Conservation (phyloP, 2,113 vertebrate genomes). For the Rhadina sibilatrix region DNA sequence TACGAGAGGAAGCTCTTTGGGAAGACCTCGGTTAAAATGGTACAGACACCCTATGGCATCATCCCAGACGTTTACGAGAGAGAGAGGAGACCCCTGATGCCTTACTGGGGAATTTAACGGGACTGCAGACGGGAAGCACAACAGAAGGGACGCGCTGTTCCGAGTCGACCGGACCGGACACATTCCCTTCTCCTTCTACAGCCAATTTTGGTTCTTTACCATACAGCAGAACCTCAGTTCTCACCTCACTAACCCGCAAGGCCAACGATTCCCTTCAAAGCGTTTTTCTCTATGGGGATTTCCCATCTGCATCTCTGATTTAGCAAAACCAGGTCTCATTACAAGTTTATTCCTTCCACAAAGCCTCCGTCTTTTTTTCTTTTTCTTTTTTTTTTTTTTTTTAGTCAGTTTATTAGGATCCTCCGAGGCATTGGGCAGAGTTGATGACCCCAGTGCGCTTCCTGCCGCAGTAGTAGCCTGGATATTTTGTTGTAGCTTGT, state of each 20-base stretch:
- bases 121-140: constrained; percentile 38
- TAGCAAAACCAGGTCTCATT: constrained; percentile 30
- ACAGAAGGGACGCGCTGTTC: background rate
- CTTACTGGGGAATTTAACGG: constrained; percentile 90
- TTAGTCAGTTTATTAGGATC: background rate
- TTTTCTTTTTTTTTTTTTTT: background rate
- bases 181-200: constrained; percentile 35
- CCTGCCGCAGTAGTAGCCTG: constrained; percentile 22
- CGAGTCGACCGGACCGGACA: background rate
- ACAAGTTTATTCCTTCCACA: constrained; percentile 13
- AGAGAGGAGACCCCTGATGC: constrained; percentile 88
- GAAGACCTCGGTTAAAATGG: constrained; percentile 94
- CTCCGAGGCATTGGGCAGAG: constrained; percentile 12
- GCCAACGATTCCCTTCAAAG: constrained; percentile 30
- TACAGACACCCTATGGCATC: constrained; percentile 93
- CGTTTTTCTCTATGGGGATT: constrained; percentile 33
- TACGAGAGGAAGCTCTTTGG: constrained; percentile 96
- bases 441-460: background rate
- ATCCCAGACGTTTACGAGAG: constrained; percentile 93
- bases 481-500: constrained; percentile 44
- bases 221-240: constrained; percentile 42
- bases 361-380: background rate
- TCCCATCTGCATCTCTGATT: constrained; percentile 1
- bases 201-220: constrained; percentile 36
- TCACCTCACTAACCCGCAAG: constrained; percentile 63